phyloP scores from a whole-genome alignment of 2,888 invertebrate species.

The Saturnia pavonia region DNA sequence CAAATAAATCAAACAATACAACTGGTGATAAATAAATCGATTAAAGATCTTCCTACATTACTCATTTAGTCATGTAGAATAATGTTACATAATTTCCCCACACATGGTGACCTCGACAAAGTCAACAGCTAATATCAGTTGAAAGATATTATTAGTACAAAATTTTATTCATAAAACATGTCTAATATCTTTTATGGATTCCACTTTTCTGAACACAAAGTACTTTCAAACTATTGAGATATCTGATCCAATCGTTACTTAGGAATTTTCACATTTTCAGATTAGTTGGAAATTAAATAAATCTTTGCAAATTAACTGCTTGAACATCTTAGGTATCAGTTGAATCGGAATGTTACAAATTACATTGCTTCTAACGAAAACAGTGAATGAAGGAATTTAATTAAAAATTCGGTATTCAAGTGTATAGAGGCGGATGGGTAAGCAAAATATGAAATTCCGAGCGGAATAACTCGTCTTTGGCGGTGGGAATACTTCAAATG shows the following conservation, averaged over 20 bases:
- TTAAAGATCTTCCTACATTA: too few species aligned
- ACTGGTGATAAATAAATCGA: too few species aligned
- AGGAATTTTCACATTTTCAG: background rate
- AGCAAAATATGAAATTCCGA: conserved; percentile 53
- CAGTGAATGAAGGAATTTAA: conserved; percentile 50
- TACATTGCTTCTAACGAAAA: conserved; percentile 34
- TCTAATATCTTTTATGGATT: background rate
- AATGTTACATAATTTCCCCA: too few species aligned
- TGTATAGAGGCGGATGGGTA: conserved; percentile 31
- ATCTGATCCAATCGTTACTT: background rate
- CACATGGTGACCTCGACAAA: background rate
- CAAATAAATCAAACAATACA: too few species aligned
- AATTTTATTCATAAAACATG: background rate
- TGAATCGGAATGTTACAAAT: conserved; percentile 37
- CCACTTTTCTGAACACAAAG: background rate
- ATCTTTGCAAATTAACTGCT: conserved; percentile 1
- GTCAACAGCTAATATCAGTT: background rate
- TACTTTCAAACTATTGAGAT: background rate
- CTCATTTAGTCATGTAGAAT: too few species aligned
- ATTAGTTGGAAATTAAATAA: conserved; percentile 17
- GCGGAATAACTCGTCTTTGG: conserved; percentile 20
- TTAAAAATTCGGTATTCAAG: conserved; percentile 46
- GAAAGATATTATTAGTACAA: background rate
- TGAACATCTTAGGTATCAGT: conserved; percentile 23
- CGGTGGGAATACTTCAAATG: conserved; percentile 10